Evolutionary conservation across 2,888 invertebrate genomes (phyloP).

Genomic region (Hesperia comma): DNA sequence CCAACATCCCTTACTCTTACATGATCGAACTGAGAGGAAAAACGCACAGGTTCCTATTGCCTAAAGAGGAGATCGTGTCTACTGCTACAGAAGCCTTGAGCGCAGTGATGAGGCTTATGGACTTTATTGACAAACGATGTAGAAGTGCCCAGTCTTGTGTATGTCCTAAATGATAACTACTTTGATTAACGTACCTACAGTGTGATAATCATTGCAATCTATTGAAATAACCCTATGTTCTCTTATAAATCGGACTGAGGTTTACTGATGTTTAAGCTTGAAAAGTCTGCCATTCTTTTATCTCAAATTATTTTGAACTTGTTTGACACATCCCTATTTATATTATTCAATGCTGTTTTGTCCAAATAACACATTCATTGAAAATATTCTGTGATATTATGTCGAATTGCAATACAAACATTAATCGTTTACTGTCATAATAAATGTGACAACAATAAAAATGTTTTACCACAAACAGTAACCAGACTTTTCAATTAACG

Average conservation of each 20-base stretch:
- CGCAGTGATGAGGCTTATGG: constrained; percentile 64
- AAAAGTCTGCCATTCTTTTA: no score
- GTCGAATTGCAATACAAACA: no score
- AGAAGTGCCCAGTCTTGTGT: constrained; percentile 41
- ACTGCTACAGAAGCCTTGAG: constrained; percentile 60
- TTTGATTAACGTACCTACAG: background rate
- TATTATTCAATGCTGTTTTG: no score
- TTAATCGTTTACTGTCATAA: background rate
- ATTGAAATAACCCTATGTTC: background rate
- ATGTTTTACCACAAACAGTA: constrained; percentile 8
- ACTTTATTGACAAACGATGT: constrained; percentile 58
- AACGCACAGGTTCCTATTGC: constrained; percentile 66
- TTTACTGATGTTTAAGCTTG: no score
- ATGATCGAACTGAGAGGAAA: constrained; percentile 75
- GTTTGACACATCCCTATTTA: no score
- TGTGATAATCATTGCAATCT: background rate
- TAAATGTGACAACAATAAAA: constrained; percentile 12
- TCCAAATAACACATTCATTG: no score
- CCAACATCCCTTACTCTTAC: constrained; percentile 70
- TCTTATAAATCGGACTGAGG: no score
- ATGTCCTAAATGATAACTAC: constrained; percentile 36
- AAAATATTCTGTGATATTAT: no score
- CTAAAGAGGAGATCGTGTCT: constrained; percentile 65
- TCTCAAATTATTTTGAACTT: no score
- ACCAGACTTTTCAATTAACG: constrained; percentile 21